Conservation (phyloP, 2,888 invertebrate species). For the Cyclophora punctaria region DNA sequence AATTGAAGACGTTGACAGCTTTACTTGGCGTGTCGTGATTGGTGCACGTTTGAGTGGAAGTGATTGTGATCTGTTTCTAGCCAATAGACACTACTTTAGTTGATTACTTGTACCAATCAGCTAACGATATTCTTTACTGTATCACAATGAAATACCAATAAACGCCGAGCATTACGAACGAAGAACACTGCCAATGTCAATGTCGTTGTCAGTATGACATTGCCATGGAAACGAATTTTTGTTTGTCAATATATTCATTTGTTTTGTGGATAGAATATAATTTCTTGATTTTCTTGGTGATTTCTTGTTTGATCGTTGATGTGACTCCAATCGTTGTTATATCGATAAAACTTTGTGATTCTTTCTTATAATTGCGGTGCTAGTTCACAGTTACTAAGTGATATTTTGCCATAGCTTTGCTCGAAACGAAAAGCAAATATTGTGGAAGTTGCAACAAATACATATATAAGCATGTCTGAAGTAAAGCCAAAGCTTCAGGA, state of each 20-base stretch:
- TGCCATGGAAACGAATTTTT: conserved; percentile 50
- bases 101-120: background rate
- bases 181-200: no score
- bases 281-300: no score
- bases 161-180: background rate
- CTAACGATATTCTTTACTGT: no score
- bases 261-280: conserved; percentile 7
- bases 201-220: conserved; percentile 9
- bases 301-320: no score
- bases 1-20: conserved; percentile 62
- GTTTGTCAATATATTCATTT: conserved; percentile 37
- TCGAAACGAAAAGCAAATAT: no score
- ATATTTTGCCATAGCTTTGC: no score
- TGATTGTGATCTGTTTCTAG: conserved; percentile 5
- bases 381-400: no score
- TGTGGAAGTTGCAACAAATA: no score
- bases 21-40: conserved; percentile 71
- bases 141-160: background rate
- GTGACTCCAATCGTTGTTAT: no score
- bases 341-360: no score
- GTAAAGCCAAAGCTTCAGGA: conserved; percentile 37
- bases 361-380: no score
- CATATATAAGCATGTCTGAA: conserved; percentile 39
- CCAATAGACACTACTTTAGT: conserved; percentile 6
- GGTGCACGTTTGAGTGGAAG: conserved; percentile 58